Conservation (phyloP, 2,113 vertebrate species). For the Trogon surrucura region DNA sequence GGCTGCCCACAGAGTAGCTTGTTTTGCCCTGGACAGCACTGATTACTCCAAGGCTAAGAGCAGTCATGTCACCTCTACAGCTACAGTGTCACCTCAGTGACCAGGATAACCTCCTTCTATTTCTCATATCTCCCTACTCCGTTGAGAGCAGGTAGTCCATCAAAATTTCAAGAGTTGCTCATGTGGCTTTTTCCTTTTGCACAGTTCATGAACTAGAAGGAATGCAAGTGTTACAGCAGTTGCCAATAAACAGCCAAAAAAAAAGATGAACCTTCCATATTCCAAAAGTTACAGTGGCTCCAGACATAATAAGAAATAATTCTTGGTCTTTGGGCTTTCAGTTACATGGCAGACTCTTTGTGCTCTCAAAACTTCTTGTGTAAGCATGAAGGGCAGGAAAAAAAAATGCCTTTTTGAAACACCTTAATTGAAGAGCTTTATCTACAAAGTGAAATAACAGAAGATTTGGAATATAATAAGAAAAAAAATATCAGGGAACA, state of each 20-base stretch:
- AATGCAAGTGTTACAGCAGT: background rate
- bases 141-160: background rate
- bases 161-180: background rate
- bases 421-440: background rate
- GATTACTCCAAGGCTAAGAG: background rate
- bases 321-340: background rate
- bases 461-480: background rate
- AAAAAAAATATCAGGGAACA: background rate
- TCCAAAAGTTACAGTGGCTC: background rate
- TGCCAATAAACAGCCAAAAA: background rate
- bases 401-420: background rate
- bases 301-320: background rate
- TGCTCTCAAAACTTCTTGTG: background rate
- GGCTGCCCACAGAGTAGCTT: background rate
- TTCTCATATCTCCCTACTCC: background rate
- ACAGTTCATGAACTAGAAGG: background rate
- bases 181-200: background rate
- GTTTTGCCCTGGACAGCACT: accelerated
- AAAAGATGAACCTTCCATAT: background rate
- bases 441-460: background rate
- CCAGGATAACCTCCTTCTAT: accelerated
- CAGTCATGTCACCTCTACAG: background rate
- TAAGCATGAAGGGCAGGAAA: background rate
- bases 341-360: background rate
- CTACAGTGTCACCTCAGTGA: background rate